A percentile compares a stretch with the other conserved stretches of the same genome.
Conservation (phyloP, 2,888 invertebrate species). For the Leptinotarsa haldemani region DNA sequence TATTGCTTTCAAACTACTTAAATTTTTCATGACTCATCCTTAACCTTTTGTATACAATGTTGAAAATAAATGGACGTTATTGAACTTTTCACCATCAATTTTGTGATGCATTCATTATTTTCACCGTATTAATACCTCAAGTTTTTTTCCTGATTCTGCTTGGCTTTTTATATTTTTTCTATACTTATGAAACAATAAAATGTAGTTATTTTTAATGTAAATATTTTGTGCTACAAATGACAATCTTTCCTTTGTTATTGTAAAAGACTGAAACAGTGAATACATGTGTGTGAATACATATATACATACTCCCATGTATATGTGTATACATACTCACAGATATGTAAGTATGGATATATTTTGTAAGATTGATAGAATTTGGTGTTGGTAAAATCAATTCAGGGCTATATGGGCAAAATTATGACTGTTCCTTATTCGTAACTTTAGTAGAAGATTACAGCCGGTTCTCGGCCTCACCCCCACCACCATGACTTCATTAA, state of each 20-base stretch:
- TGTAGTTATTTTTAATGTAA: not conserved
- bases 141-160: not conserved
- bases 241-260: not conserved
- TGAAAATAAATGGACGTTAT: too few relatives aligned
- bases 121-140: too few relatives aligned
- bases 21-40: not conserved
- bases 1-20: too few relatives aligned
- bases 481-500: too few relatives aligned
- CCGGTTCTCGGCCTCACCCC: too few relatives aligned
- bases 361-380: not conserved
- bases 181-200: not conserved
- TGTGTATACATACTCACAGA: not conserved
- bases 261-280: not conserved
- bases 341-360: not conserved
- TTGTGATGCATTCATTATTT: too few relatives aligned
- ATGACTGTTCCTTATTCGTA: not conserved
- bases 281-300: not conserved
- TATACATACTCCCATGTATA: not conserved
- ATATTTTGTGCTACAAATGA: not conserved
- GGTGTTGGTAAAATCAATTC: not conserved
- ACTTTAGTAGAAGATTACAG: too few relatives aligned
- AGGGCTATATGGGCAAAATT: not conserved
- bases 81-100: too few relatives aligned
- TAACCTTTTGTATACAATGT: not conserved
- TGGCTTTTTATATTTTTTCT: not conserved